Evolutionary conservation across 2,888 invertebrate species (phyloP).

Genomic region (Chymomyza procnemis): DNA sequence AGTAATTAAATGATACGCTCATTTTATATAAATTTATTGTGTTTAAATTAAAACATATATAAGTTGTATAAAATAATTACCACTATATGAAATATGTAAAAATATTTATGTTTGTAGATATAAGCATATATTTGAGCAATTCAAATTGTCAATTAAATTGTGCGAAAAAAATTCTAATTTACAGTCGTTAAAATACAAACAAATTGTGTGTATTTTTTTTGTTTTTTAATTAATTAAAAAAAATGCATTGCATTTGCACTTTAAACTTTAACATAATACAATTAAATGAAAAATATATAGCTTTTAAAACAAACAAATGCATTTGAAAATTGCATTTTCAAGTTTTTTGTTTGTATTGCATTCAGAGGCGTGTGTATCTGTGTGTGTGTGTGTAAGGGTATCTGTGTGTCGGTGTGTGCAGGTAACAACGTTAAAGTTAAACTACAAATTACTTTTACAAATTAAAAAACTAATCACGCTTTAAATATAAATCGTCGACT

Average conservation of each 20-base stretch:
- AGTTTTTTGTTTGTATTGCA: constrained; percentile 19
- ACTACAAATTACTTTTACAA: not conserved
- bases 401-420: constrained; percentile 35
- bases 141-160: constrained; percentile 29
- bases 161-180: constrained; percentile 37
- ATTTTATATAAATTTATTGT: constrained; percentile 40
- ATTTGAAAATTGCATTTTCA: constrained; percentile 16
- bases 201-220: constrained; percentile 25
- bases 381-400: constrained; percentile 9
- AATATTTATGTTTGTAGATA: constrained; percentile 11
- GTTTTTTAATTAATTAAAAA: no score
- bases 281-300: constrained; percentile 1
- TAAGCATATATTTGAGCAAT: constrained; percentile 30
- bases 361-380: constrained; percentile 1
- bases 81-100: constrained; percentile 12
- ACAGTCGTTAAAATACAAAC: constrained; percentile 35
- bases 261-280: not conserved
- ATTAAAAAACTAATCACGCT: constrained; percentile 37
- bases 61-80: constrained; percentile 37
- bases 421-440: constrained; percentile 32
- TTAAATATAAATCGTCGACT: constrained; percentile 76
- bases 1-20: constrained; percentile 43
- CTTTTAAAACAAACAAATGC: constrained; percentile 2
- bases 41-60: constrained; percentile 51
- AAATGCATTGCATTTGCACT: constrained; percentile 7